Percentiles rank a stretch among this genome's conserved stretches.
These are phyloP conservation scores for Hippocampus comes DNA, from an alignment of 2,113 vertebrate species.

Conservation along the genomic window DNA sequence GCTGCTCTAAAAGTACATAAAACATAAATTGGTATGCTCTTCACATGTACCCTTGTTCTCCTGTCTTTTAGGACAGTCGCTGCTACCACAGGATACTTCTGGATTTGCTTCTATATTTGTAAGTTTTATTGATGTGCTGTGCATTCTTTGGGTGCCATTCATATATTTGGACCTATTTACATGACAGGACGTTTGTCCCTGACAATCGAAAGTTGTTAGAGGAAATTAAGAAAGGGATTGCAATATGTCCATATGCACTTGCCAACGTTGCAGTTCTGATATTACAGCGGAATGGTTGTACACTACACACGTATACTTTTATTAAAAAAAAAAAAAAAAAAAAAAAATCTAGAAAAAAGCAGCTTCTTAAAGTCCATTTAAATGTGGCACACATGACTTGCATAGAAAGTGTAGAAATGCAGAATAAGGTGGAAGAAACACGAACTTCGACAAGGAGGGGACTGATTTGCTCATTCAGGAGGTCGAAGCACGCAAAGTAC, in stretches of 20 bases:
- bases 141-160: not conserved
- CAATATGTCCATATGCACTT: not conserved
- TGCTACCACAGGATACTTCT: constrained; percentile 51
- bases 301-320: not conserved
- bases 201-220: not conserved
- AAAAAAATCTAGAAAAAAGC: no score
- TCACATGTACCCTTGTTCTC: not conserved
- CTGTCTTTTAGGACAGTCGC: constrained; percentile 31
- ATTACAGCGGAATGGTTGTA: not conserved
- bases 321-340: no score
- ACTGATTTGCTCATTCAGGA: no score
- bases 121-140: constrained; percentile 19
- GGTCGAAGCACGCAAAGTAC: no score
- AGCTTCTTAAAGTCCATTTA: no score
- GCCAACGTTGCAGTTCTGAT: not conserved
- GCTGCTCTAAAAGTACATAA: not conserved
- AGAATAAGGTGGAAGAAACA: no score
- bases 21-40: not conserved
- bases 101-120: constrained; percentile 56
- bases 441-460: no score
- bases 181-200: not conserved
- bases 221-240: not conserved
- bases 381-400: no score
- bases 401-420: no score
- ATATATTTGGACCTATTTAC: not conserved